Conservation (phyloP, 2,888 invertebrate genomes). For the Agrochola lota region DNA sequence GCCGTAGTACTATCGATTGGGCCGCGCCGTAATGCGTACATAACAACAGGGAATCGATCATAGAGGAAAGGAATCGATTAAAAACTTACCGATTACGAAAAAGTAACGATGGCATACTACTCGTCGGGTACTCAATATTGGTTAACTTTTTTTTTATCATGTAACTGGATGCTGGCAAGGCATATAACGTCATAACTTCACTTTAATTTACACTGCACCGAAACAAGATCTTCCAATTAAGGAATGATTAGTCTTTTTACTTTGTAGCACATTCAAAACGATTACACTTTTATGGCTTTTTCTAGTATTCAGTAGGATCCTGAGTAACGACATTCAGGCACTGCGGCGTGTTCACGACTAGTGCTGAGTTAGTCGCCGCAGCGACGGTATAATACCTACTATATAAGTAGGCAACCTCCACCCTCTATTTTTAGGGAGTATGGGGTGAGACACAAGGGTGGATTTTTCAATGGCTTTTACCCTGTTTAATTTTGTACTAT, state of each 20-base stretch:
- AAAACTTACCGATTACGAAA: constrained; percentile 92
- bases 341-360: constrained; percentile 78
- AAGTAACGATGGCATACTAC: constrained; percentile 92
- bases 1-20: constrained; percentile 72
- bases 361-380: constrained; percentile 73
- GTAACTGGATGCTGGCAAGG: constrained; percentile 86
- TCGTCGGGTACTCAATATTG: constrained; percentile 84
- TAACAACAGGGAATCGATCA: constrained; percentile 41
- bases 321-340: constrained; percentile 86
- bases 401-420: constrained; percentile 64
- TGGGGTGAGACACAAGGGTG: constrained; percentile 71
- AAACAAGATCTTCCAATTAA: constrained; percentile 74
- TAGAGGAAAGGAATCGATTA: constrained; percentile 57
- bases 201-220: constrained; percentile 83
- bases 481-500: neutral
- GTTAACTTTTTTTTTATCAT: constrained; percentile 88
- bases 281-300: constrained; percentile 71
- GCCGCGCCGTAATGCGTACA: constrained; percentile 76
- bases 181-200: constrained; percentile 90
- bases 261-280: constrained; percentile 75
- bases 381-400: constrained; percentile 70
- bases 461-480: constrained; percentile 56
- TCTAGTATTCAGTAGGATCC: constrained; percentile 71
- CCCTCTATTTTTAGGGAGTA: constrained; percentile 77
- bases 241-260: constrained; percentile 79